Evolutionary conservation across 2,888 invertebrate species (phyloP), one percentile per base, ranked within the genome.

Genomic region (Andrena flavipes): DNA sequence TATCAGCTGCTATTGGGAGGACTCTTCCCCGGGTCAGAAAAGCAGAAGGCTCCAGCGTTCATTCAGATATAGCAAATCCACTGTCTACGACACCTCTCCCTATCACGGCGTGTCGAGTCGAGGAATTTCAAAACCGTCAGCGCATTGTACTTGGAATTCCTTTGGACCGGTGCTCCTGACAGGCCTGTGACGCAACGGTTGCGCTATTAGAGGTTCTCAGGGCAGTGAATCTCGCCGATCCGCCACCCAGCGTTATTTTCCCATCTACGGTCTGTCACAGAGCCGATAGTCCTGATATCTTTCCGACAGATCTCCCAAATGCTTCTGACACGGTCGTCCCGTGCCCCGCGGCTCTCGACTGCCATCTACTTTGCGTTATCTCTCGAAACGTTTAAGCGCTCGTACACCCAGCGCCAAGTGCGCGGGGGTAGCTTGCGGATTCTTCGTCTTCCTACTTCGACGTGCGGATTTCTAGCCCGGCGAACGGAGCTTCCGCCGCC

Each of bases 81-180:
- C 16, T 74, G 69, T 62, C 60, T 23, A 2, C 51, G 67, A 60
- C 70, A 76, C 75, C 51, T 42, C 63, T 49, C 56, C 16, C 10
- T 60, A 69, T 60, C 59, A n/a, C 13, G 10, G 26, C 30, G 59
- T 59, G 82, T 84, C 84, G 72, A 73, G 26, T 82, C 56, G 23
- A 23, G 23, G 56, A 67, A 74, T 80, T 65, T 72, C 70, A 42
- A 69, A 72, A 65, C 59, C 78, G 54, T 75, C 69, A 7, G 48
- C 6, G 63, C 48, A 69, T 76, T 76, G 73, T 73, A 71, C 71
- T 73, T 85, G 59, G 69, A 80, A 77, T 72, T 79, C 76, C 65
- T 81, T 62, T 68, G 68, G 64, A 60, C 74, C 77, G 77, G 77
- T 77, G 72, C 13, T 59, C 23, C 29, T 60, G 84, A 79, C 76